A percentile compares a stretch with the other conserved stretches of the same genome.
These are phyloP conservation scores for Acropternis orthonyx DNA, from an alignment of 2,797 vertebrate genomes.

Conservation along the genomic window DNA sequence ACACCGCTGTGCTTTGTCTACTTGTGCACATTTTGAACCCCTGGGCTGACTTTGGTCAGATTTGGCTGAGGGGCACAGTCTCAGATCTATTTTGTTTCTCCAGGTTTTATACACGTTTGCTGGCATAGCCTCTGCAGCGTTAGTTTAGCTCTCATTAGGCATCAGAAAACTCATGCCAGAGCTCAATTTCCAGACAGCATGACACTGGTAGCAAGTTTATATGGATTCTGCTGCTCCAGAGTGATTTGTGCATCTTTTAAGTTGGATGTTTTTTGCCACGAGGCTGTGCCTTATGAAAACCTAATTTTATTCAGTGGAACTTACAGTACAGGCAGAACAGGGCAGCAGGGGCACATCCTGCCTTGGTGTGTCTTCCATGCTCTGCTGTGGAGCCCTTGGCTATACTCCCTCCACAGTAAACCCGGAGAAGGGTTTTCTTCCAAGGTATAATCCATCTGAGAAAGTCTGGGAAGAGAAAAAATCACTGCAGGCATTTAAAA, in stretches of 20 bases:
- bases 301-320: not conserved
- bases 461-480: not conserved
- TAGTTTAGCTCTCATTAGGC: not conserved
- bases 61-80: not conserved
- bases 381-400: not conserved
- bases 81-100: not conserved
- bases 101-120: not conserved
- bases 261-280: not conserved
- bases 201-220: not conserved
- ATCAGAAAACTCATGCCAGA: not conserved
- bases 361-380: not conserved
- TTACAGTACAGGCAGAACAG: not conserved
- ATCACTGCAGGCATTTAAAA: not conserved
- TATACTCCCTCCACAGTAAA: not conserved
- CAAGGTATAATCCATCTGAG: not conserved
- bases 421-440: not conserved
- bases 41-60: not conserved
- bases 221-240: not conserved
- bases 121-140: not conserved
- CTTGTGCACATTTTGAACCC: not conserved
- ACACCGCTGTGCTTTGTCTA: not conserved
- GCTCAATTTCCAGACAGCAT: not conserved
- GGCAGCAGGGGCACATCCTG: not conserved
- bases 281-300: not conserved
- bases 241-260: not conserved